Conservation (phyloP, 2,113 vertebrate genomes). For the Melospiza melodia region DNA sequence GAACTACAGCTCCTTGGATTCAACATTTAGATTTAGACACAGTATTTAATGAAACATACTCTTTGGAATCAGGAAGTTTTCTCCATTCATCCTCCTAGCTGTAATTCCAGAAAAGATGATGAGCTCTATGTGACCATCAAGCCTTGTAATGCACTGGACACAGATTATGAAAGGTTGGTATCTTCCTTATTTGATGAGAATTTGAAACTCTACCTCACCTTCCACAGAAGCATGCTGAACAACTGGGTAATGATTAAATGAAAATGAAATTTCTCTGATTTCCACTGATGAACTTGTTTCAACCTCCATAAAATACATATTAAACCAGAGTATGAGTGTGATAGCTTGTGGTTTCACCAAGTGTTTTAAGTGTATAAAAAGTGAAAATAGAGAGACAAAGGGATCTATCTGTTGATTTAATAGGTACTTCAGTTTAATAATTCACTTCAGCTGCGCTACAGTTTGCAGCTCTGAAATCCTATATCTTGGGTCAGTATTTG, state of each 20-base stretch:
- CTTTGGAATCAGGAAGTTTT: not conserved
- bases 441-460: not conserved
- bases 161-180: not conserved
- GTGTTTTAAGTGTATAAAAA: not conserved
- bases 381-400: not conserved
- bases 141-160: not conserved
- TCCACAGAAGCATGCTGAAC: not conserved
- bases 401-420: not conserved
- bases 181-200: not conserved
- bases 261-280: not conserved
- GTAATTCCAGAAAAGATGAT: not conserved
- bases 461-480: not conserved
- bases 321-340: not conserved
- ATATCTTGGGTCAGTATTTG: not conserved
- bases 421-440: not conserved
- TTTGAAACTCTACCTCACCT: not conserved
- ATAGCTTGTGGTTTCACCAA: not conserved
- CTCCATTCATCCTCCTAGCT: not conserved
- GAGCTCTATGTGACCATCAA: not conserved
- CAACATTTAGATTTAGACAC: not conserved
- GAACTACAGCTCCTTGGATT: not conserved
- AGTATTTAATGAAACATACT: not conserved
- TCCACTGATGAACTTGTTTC: not conserved
- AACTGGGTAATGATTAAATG: not conserved
- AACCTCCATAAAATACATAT: not conserved